phyloP scores from a whole-genome alignment of 2,888 invertebrate species.

The Imbricaverruca yamaguchii region DNA sequence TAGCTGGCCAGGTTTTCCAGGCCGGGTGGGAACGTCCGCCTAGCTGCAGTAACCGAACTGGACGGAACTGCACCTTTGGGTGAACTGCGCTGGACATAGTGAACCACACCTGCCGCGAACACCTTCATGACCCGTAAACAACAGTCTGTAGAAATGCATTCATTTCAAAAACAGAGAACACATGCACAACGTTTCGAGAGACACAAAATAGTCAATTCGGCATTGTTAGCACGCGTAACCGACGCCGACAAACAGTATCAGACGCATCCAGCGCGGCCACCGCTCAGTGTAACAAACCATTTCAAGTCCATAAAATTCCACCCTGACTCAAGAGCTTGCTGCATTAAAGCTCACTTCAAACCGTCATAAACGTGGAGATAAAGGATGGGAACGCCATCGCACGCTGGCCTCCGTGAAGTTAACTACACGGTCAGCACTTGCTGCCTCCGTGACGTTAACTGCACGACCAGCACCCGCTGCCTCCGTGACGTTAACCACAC shows the following conservation, averaged over 20 bases:
- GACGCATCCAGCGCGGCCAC: not conserved
- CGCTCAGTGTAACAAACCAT: no score
- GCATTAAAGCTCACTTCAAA: not conserved
- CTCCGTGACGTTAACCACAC: no score
- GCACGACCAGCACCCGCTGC: not conserved
- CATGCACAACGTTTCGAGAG: conserved; percentile 12
- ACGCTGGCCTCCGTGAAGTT: not conserved
- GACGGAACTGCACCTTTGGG: no score
- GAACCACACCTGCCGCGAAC: no score
- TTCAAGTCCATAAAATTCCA: no score
- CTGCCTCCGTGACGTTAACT: not conserved
- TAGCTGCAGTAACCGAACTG: no score
- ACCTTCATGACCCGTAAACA: not conserved
- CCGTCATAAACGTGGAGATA: not conserved
- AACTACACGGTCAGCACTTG: not conserved
- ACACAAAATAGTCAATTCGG: conserved; percentile 8
- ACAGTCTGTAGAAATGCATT: not conserved
- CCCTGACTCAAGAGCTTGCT: no score
- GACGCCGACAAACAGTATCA: not conserved
- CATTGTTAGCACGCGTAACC: conserved; percentile 8
- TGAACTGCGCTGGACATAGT: no score
- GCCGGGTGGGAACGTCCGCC: no score
- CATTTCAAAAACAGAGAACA: conserved; percentile 15
- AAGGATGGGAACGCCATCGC: not conserved
- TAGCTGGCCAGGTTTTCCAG: no score